phyloP scores from a whole-genome alignment of 2,113 vertebrate species.

The Puntigrus tetrazona region DNA sequence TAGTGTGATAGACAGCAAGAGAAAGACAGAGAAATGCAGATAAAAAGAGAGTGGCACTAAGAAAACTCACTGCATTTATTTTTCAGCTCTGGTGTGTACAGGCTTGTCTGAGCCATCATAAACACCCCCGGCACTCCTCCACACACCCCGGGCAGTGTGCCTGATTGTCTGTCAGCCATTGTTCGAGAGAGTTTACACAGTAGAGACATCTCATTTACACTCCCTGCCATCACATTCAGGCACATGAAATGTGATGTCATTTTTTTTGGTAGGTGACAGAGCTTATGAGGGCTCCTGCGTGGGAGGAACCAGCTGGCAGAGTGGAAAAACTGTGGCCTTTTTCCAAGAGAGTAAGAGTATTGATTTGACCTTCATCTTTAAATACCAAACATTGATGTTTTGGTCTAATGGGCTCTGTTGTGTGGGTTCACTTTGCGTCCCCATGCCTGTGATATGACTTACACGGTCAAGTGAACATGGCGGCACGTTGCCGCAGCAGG shows the following conservation, averaged over 20 bases:
- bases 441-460: constrained; percentile 28
- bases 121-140: constrained; percentile 38
- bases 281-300: constrained; percentile 19
- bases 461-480: not conserved
- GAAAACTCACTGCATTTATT: constrained; percentile 23
- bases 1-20: constrained; percentile 4
- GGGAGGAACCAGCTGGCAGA: constrained; percentile 22
- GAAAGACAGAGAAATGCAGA: constrained; percentile 12
- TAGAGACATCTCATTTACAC: constrained; percentile 50
- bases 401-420: constrained; percentile 19
- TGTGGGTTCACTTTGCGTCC: constrained; percentile 18
- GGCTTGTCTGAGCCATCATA: constrained; percentile 34
- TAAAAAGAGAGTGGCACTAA: not conserved
- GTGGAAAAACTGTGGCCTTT: constrained; percentile 19
- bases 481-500: not conserved
- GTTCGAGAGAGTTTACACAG: constrained; percentile 48
- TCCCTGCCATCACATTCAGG: constrained; percentile 17
- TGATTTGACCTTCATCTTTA: constrained; percentile 58
- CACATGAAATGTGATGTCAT: constrained; percentile 26
- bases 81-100: constrained; percentile 26
- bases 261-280: constrained; percentile 30
- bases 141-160: constrained; percentile 42
- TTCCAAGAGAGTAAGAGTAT: constrained; percentile 41
- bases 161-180: constrained; percentile 53
- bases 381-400: constrained; percentile 48